Evolutionary conservation across 2,888 invertebrate species (phyloP).

Genomic region (Cerastis rubricosa): DNA sequence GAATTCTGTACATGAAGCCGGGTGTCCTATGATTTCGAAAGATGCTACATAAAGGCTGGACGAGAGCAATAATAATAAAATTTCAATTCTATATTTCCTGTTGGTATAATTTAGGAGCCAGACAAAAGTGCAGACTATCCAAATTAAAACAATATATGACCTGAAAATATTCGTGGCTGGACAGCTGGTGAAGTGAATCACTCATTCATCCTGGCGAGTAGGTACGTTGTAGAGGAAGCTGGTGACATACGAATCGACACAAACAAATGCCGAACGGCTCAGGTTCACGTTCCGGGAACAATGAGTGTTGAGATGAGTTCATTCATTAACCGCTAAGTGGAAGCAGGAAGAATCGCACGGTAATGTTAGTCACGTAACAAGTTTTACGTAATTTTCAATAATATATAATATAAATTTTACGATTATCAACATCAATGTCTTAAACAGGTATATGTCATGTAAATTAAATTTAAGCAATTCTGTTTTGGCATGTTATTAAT

Average conservation of each 20-base stretch:
- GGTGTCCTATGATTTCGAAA: constrained; percentile 48
- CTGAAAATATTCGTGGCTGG: constrained; percentile 60
- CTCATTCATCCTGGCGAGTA: constrained; percentile 65
- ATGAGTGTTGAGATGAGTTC: constrained; percentile 80
- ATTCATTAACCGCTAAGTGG: constrained; percentile 66
- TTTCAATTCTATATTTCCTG: constrained; percentile 51
- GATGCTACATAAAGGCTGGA: background rate
- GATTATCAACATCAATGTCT: background rate
- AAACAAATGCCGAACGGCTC: constrained; percentile 66
- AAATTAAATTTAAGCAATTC: constrained; percentile 13
- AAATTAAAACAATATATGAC: constrained; percentile 45
- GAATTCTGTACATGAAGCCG: constrained; percentile 40
- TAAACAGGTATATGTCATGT: background rate
- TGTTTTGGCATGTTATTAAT: background rate
- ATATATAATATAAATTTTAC: constrained; percentile 30
- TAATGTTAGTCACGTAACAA: constrained; percentile 68
- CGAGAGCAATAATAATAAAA: constrained; percentile 19
- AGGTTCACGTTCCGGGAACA: constrained; percentile 80
- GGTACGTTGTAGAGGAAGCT: constrained; percentile 72
- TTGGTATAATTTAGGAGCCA: constrained; percentile 27
- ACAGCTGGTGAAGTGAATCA: constrained; percentile 70
- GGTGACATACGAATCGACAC: constrained; percentile 71
- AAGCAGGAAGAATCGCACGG: constrained; percentile 69
- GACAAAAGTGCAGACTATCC: constrained; percentile 29
- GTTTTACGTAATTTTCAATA: constrained; percentile 45